Evolutionary conservation across 2,797 vertebrate species (phyloP).

Genomic region (Karalla daura): DNA sequence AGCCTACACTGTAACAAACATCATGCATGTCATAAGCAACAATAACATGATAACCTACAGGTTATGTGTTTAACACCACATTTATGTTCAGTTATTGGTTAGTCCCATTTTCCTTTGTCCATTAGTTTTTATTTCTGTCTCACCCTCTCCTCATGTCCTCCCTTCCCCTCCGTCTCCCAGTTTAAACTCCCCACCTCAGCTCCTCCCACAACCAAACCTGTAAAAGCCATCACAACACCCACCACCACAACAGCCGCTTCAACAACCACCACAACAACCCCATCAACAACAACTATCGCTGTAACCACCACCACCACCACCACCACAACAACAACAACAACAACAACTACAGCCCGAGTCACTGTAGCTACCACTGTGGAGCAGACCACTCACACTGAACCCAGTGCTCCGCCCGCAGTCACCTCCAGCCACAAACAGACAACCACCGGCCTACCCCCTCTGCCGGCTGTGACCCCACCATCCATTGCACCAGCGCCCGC

Average conservation of each 20-base stretch:
- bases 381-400: slow-evolving; percentile 37
- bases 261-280: slow-evolving; percentile 42
- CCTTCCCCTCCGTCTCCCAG: slow-evolving; percentile 69
- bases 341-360: slow-evolving; percentile 19
- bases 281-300: slow-evolving; percentile 14
- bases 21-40: slow-evolving; percentile 24
- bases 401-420: slow-evolving; percentile 48
- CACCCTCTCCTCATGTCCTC: slow-evolving; percentile 63
- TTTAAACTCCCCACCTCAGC: slow-evolving; percentile 81
- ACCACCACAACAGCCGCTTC: slow-evolving; percentile 50
- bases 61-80: slow-evolving; percentile 38
- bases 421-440: slow-evolving; percentile 59
- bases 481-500: slow-evolving; percentile 45
- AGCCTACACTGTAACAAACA: slow-evolving; percentile 6
- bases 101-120: slow-evolving; percentile 56
- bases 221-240: slow-evolving; percentile 53
- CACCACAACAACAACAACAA: slow-evolving; percentile 32
- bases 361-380: slow-evolving; percentile 57
- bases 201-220: slow-evolving; percentile 69
- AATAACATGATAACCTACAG: slow-evolving; percentile 28
- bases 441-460: slow-evolving; percentile 65
- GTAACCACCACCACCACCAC: no score
- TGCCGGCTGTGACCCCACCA: slow-evolving; percentile 54
- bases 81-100: slow-evolving; percentile 64
- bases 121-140: slow-evolving; percentile 59